Evolutionary conservation across 2,888 invertebrate species (phyloP), one percentile per base, ranked within the genome.

Genomic region (Ametastegia equiseti): DNA sequence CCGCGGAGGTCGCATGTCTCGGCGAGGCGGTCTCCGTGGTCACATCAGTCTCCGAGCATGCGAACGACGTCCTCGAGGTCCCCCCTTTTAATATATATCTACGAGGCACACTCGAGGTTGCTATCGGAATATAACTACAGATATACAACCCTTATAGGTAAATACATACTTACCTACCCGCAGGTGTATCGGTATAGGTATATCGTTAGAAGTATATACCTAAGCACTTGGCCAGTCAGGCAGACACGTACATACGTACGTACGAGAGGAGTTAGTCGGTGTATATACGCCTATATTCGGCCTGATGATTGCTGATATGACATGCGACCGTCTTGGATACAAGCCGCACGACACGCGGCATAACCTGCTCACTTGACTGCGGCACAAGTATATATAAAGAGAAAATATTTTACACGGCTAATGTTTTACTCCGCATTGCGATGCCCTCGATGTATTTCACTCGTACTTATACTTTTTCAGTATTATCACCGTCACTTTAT

Each of bases 11-110:
- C 89, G 91, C 91, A 91, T 91, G 91, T 91, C 91, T 83, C 88
- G 88, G 89, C 90, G 88, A 91, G 91, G 91, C 91, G 91, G 91
- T 90, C 91, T 90, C 90, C 87, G 87, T 87, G 89, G 89, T 89
- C 89, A 91, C 91, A 91, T 91, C 91, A 90, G 90, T 91, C 90
- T 91, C 90, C 86, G 86, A 90, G 91, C 91, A 91, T 91, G 91
- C 91, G 90, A 91, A 87, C 78, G 63, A 78, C 78, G 78, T 87
- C 82, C 87, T 83, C 87, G 83, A 88, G 86, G 60, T 78, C 39
- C 42, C 78, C 42, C 63, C 60, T 78, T 39, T 39, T 88, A 88
- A 89, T 88, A 88, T 88, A 89, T 86, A 75, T 50, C 78, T 45
- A 60, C 42, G 60, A 19, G 42, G 78, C 78, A 63, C 27, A 42